Conservation (phyloP, 2,113 vertebrate genomes). For the Odobenus rosmarus region DNA sequence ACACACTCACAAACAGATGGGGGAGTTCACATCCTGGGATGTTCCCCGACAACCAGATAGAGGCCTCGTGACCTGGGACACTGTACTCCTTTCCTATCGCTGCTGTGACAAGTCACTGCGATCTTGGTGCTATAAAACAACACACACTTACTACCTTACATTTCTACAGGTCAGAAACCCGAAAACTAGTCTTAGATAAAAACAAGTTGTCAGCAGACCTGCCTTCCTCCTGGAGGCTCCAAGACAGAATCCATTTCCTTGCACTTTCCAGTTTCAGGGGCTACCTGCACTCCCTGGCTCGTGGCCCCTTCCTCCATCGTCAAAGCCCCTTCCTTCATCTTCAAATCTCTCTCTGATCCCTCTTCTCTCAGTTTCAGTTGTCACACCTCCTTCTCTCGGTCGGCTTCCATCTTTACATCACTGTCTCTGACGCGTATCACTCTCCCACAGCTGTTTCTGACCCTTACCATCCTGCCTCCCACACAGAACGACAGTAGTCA, state of each 20-base stretch:
- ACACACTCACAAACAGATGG: not conserved
- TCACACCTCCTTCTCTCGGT: not conserved
- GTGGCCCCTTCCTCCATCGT: not conserved
- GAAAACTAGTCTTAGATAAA: not conserved
- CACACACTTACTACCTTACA: not conserved
- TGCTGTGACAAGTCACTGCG: not conserved
- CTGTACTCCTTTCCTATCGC: not conserved
- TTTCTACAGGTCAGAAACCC: not conserved
- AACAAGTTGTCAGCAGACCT: not conserved
- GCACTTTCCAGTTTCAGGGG: not conserved
- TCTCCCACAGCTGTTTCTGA: not conserved
- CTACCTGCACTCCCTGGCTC: not conserved
- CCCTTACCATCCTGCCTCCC: not conserved
- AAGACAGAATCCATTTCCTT: not conserved
- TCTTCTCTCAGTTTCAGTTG: not conserved
- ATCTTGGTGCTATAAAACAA: conserved; percentile 1
- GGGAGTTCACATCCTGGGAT: not conserved
- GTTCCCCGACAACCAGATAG: not conserved
- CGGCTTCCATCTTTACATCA: not conserved
- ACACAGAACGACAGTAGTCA: not conserved
- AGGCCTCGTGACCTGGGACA: not conserved
- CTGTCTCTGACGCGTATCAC: not conserved
- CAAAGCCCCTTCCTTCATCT: not conserved
- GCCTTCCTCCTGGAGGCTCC: not conserved
- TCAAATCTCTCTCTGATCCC: not conserved